phyloP scores from a whole-genome alignment of 2,113 vertebrate species.

The Sebastes fasciatus region DNA sequence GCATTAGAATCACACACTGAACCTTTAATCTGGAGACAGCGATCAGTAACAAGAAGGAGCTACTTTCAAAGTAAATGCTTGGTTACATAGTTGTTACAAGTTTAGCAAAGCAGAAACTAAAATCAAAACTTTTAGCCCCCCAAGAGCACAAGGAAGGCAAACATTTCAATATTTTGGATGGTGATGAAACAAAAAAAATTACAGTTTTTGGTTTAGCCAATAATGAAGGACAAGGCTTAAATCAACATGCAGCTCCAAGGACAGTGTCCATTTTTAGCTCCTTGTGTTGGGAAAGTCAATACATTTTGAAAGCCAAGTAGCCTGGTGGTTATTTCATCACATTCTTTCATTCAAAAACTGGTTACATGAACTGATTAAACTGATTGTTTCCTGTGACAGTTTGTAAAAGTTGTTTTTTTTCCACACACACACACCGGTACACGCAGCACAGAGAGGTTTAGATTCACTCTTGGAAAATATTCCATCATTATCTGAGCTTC shows the following conservation, averaged over 20 bases:
- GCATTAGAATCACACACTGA: no score
- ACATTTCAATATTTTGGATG: not conserved
- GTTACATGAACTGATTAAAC: not conserved
- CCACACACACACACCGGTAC: not conserved
- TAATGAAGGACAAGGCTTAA: conserved; percentile 5
- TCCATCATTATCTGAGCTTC: conserved; percentile 12
- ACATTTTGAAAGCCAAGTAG: not conserved
- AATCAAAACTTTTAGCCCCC: not conserved
- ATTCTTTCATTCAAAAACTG: not conserved
- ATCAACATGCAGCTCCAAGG: not conserved
- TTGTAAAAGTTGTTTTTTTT: not conserved
- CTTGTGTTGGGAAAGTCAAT: not conserved
- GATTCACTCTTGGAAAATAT: not conserved
- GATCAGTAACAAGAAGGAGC: not conserved
- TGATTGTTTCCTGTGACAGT: not conserved
- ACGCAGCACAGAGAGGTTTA: not conserved
- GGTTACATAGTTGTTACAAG: no score
- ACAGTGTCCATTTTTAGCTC: not conserved
- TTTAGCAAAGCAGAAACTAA: not conserved
- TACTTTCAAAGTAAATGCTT: not conserved
- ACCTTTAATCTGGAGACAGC: not conserved
- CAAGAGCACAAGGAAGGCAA: not conserved
- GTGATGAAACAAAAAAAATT: not conserved
- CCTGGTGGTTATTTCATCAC: not conserved
- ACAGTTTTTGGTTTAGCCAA: not conserved